Evolutionary conservation across 1,140 invertebrate genomes (phyloP), one percentile per base, ranked within the genome.

Genomic region (Pristionchus pacificus): DNA sequence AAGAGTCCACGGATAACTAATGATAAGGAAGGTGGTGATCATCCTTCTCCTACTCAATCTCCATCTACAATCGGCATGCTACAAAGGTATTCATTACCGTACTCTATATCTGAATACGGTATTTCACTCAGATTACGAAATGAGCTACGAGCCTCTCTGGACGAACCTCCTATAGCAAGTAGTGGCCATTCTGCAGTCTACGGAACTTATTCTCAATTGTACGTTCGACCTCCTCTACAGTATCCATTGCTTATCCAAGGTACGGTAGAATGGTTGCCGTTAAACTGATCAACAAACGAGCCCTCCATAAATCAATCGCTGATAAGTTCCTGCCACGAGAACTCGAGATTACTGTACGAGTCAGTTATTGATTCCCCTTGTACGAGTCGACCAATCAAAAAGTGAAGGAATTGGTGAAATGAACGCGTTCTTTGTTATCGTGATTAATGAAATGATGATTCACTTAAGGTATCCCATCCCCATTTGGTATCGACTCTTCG

Each of bases 281-380:
- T 27, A 73, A 73, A 49, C 58, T 73, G 1, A 33, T 73, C 13
- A 64, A 68, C 60, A 60, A 60, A 27, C 62, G 59, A 1, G 59
- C 71, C 2, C 67, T 73, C 32, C 65, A 30, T 2, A 0, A 31
- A 14, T 29, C 13, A 3, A 29, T 73, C 1, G 66, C 71, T 3
- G 67, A 68, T 2, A 73, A 73, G 57, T 73, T 73, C 32, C 64
- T 73, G 3, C 71, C 71, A 15, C 61, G 71, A 10, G 71, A 73
- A 29, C 49, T 73, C 0, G 62, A 73, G 15, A 68, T 73, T n/a
- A 73, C 71, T 1, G 49, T 57, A 49, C 6, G 6, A 10, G 38
- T 49, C 6, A 49, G 38, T 49, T 49, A 49, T 19, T 19, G 38
- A 10, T 10, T 10, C 38, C 38, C 38, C 6, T 49, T 6, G 6